A percentile compares a stretch with the other conserved stretches of the same genome.
phyloP scores from a whole-genome alignment of 2,888 invertebrate genomes.

The Erebia epiphron region DNA sequence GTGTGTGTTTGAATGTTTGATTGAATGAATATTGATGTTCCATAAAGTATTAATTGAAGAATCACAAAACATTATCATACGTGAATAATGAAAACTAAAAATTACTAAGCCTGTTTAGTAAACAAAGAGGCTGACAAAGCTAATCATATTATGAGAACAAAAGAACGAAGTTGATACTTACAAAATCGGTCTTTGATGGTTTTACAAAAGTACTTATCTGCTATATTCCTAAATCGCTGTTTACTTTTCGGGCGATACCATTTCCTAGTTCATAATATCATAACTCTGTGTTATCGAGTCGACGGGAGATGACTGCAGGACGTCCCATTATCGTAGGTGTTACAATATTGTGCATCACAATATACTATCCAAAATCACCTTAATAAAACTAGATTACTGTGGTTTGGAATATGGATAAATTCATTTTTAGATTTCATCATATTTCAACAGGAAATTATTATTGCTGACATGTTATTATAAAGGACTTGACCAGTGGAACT shows the following conservation, averaged over 20 bases:
- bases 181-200: too few species aligned
- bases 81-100: too few species aligned
- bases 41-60: neutral
- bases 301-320: constrained; percentile 58
- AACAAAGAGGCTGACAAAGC: too few species aligned
- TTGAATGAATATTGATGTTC: too few species aligned
- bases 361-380: constrained; percentile 25
- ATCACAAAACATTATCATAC: too few species aligned
- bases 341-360: constrained; percentile 36
- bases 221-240: neutral
- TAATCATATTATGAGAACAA: too few species aligned
- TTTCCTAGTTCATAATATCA: constrained; percentile 9
- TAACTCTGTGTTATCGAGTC: constrained; percentile 40
- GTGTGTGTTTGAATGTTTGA: too few species aligned
- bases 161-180: too few species aligned
- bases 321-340: constrained; percentile 51
- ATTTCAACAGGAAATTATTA: constrained; percentile 17
- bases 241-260: neutral
- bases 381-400: constrained; percentile 17
- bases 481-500: too few species aligned
- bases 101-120: too few species aligned
- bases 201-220: too few species aligned
- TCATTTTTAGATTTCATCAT: neutral
- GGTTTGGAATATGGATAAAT: neutral
- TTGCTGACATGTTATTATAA: constrained; percentile 5